These are phyloP conservation scores for Tuta absoluta DNA, from an alignment of 2,888 invertebrate species.

Conservation along the genomic window DNA sequence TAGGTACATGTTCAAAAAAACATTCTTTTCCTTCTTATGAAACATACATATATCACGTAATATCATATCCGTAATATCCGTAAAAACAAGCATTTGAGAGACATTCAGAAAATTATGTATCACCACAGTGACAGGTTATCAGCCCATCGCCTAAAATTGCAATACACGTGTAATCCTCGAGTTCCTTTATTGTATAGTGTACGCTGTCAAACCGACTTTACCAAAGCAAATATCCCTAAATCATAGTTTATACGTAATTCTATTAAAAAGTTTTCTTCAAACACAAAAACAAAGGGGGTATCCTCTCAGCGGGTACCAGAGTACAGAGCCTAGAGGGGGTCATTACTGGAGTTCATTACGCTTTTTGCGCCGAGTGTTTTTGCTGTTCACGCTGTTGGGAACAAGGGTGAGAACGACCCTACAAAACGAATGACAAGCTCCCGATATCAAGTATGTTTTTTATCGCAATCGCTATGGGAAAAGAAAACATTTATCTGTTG, in stretches of 20 bases:
- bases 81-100: no score
- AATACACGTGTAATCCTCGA: no score
- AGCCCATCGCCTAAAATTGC: no score
- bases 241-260: neutral
- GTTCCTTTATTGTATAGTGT: neutral
- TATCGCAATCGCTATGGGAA: constrained; percentile 54
- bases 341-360: constrained; percentile 79
- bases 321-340: constrained; percentile 68
- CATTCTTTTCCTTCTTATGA: no score
- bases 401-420: constrained; percentile 80
- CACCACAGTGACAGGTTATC: no score
- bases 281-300: constrained; percentile 25
- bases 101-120: no score
- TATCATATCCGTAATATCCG: no score
- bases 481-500: constrained; percentile 48
- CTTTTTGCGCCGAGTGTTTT: constrained; percentile 81
- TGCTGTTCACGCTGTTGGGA: constrained; percentile 55
- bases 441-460: constrained; percentile 61
- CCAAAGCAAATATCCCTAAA: neutral
- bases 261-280: constrained; percentile 5
- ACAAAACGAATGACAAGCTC: constrained; percentile 73
- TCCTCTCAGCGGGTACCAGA: constrained; percentile 66
- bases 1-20: no score
- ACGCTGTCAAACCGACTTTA: neutral
- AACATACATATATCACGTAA: no score